Evolutionary conservation across 2,113 vertebrate species (phyloP).

Genomic region (Alligator mississippiensis): DNA sequence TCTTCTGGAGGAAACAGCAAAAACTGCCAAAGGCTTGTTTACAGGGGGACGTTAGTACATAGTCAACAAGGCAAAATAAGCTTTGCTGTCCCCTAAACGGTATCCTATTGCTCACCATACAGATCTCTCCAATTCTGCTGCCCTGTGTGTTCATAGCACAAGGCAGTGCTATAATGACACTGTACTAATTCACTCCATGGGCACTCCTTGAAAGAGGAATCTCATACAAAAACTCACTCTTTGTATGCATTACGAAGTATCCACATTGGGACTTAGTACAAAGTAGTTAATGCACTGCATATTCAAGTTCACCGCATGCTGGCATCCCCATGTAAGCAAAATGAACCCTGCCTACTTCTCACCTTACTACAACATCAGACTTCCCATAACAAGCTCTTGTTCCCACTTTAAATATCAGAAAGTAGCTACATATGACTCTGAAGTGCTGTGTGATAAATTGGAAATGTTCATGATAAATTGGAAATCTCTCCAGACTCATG

Average conservation of each 20-base stretch:
- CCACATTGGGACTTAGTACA: not conserved
- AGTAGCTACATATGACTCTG: not conserved
- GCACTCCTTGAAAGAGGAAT: not conserved
- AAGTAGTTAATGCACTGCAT: not conserved
- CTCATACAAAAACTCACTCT: not conserved
- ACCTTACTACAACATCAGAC: not conserved
- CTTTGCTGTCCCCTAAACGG: too few species aligned
- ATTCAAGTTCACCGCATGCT: too few species aligned
- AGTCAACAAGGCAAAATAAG: too few species aligned
- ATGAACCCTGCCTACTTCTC: not conserved
- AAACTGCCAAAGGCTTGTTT: not conserved
- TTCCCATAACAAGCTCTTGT: not conserved
- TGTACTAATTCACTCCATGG: too few species aligned
- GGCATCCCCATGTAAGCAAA: not conserved
- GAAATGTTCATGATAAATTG: not conserved
- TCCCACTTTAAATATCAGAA: not conserved
- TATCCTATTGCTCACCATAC: too few species aligned
- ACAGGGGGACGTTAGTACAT: not conserved
- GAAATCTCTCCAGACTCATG: not conserved
- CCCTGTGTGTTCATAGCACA: too few species aligned
- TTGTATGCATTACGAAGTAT: too few species aligned
- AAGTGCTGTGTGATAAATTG: not conserved
- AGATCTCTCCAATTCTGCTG: too few species aligned
- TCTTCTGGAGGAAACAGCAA: not conserved
- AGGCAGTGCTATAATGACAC: too few species aligned